Evolutionary conservation across 53 echinoderm and acorn worm species (phyloP).

Genomic region (Mesocentrotus franciscanus): DNA sequence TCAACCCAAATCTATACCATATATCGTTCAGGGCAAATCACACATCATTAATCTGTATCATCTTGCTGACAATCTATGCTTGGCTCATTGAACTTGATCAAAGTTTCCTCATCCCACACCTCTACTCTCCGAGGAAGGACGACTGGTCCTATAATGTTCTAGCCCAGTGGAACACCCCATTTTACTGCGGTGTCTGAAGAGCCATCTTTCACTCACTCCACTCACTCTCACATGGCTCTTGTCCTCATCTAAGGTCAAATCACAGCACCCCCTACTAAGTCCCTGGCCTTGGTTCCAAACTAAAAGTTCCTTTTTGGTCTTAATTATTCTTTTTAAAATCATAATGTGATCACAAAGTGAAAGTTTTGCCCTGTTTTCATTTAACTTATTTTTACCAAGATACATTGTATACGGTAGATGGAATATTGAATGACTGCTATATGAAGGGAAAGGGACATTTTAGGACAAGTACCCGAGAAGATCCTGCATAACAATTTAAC

Average conservation of each 20-base stretch:
- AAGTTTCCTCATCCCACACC: background rate
- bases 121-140: background rate
- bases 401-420: background rate
- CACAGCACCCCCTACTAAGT: conserved; percentile 42
- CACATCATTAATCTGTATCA: conserved; percentile 23
- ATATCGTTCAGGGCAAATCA: conserved; percentile 11
- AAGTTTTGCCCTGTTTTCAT: background rate
- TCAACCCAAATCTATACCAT: conserved; percentile 37
- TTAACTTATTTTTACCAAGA: background rate
- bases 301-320: background rate
- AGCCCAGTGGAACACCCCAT: background rate
- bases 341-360: background rate
- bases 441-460: background rate
- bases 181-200: background rate
- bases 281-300: background rate
- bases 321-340: background rate
- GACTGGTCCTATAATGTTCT: background rate
- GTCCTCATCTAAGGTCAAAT: conserved; percentile 56
- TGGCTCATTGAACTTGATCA: background rate
- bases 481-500: background rate
- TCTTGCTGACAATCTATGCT: conserved; percentile 35
- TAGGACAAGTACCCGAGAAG: background rate
- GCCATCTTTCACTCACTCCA: conserved; percentile 25
- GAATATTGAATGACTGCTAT: background rate
- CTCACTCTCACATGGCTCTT: conserved; percentile 42